These are phyloP conservation scores for Microplitis mediator DNA, from an alignment of 1,140 invertebrate genomes.

Conservation along the genomic window DNA sequence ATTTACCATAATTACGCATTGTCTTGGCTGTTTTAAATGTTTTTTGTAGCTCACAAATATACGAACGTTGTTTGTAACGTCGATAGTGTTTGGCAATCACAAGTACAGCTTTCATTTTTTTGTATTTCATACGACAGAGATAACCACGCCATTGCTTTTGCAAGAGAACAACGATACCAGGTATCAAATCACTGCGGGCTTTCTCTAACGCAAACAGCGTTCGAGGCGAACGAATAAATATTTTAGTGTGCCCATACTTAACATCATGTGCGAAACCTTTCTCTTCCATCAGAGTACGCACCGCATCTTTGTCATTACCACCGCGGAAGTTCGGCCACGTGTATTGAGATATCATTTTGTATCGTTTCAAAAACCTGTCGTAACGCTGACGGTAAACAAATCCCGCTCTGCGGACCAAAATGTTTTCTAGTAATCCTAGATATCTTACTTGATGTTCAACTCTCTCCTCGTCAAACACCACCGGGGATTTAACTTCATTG, in stretches of 20 bases:
- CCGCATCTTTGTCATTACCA: conserved; percentile 79
- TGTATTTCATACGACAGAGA: conserved; percentile 78
- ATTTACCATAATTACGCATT: conserved; percentile 78
- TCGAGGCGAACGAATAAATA: conserved; percentile 89
- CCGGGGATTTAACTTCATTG: conserved; percentile 89
- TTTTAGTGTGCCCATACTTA: conserved; percentile 91
- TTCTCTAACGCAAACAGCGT: conserved; percentile 90
- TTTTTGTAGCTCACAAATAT: conserved; percentile 63
- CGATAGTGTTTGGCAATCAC: conserved; percentile 84
- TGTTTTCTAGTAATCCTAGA: conserved; percentile 90
- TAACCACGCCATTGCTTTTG: conserved; percentile 93
- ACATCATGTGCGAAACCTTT: conserved; percentile 82
- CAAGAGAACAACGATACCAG: conserved; percentile 86
- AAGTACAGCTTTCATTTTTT: conserved; percentile 83
- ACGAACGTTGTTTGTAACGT: conserved; percentile 64
- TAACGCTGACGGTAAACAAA: conserved; percentile 92
- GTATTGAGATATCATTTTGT: conserved; percentile 93
- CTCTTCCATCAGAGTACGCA: conserved; percentile 81
- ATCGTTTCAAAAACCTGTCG: conserved; percentile 84
- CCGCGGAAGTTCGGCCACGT: conserved; percentile 94
- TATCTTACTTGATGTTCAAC: conserved; percentile 91
- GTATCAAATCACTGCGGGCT: conserved; percentile 79
- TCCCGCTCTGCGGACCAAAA: conserved; percentile 89
- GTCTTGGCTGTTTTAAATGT: conserved; percentile 68
- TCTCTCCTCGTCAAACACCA: conserved; percentile 77